phyloP scores from a whole-genome alignment of 2,797 vertebrate species.

The Gephyroberyx darwinii region DNA sequence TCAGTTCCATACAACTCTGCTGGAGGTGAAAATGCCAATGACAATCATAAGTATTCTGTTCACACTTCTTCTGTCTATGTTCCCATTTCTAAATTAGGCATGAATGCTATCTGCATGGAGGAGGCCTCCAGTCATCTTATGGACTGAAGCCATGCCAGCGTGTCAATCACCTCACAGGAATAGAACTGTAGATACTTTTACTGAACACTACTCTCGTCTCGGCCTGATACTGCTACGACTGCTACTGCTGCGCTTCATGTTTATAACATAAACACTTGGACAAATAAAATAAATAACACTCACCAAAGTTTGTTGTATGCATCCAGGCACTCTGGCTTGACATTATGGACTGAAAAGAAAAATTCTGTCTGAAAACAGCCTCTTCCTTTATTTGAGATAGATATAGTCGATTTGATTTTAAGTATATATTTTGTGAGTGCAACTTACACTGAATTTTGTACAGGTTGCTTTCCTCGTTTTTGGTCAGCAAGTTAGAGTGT shows the following conservation, averaged over 20 bases:
- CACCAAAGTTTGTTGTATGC: slow-evolving; percentile 97
- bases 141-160: slow-evolving; percentile 26
- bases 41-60: slow-evolving; percentile 11
- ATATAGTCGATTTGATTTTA: neutral
- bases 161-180: slow-evolving; percentile 65
- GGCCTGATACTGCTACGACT: neutral
- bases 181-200: slow-evolving; percentile 59
- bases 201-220: neutral
- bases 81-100: slow-evolving; percentile 30
- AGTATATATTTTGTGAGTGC: neutral
- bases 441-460: slow-evolving; percentile 96
- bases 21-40: neutral
- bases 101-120: neutral
- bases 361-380: neutral
- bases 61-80: slow-evolving; percentile 16
- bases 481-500: slow-evolving; percentile 93
- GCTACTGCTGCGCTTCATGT: neutral
- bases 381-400: neutral
- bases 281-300: slow-evolving; percentile 64
- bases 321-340: slow-evolving; percentile 96
- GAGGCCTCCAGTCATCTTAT: slow-evolving; percentile 38
- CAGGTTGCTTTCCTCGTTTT: slow-evolving; percentile 94
- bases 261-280: neutral
- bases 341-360: slow-evolving; percentile 91
- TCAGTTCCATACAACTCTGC: neutral